Evolutionary conservation across 2,113 vertebrate genomes (phyloP), one percentile per base, ranked within the genome.

Genomic region (Salvator merianae): DNA sequence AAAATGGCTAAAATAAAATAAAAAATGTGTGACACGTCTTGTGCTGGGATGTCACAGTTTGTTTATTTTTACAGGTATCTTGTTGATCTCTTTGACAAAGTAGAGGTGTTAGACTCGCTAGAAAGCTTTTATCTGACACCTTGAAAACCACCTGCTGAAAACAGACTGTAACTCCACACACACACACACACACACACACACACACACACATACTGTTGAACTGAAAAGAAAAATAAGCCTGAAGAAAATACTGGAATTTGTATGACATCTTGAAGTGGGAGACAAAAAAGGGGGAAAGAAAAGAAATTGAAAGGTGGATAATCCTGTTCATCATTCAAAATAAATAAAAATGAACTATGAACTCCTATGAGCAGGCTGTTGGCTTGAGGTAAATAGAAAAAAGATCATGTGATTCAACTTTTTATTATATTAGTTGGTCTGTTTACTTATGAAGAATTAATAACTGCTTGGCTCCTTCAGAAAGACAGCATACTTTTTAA

Each of bases 21-120:
- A 53, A 53, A 59, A 59, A 79, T 66, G 32, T 78, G 68, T 83
- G 69, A 62, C 55, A 68, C 62, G 40, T 66, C 71, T 85, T 34
- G 40, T 3, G 34, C 28, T 75, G n/a, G 55, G 65, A 18, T 50
- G 30, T 73, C 81, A 66, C 34, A 34, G 62, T 65, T 73, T 66
- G 43, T 74, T 87, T 75, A 74, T 79, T 83, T 79, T 83, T 83
- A 73, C 59, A 59, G 14, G 53, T 85, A 85, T 32, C 76, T 87
- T 79, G 59, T 55, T 79, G 59, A 59, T 79, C 76, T 87, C 74
- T 73, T 47, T 73, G 59, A 73, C 69, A 69, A 83, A 83, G 32
- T 22, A 72, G 47, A 78, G n/a, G 68, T 62, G 47, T 79, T 78
- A 83, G 71, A 83, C 28, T 74, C 59, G 34, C 34, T 79, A 59